phyloP scores from a whole-genome alignment of 1,140 invertebrate genomes.

The Drosophila kohkoa region DNA sequence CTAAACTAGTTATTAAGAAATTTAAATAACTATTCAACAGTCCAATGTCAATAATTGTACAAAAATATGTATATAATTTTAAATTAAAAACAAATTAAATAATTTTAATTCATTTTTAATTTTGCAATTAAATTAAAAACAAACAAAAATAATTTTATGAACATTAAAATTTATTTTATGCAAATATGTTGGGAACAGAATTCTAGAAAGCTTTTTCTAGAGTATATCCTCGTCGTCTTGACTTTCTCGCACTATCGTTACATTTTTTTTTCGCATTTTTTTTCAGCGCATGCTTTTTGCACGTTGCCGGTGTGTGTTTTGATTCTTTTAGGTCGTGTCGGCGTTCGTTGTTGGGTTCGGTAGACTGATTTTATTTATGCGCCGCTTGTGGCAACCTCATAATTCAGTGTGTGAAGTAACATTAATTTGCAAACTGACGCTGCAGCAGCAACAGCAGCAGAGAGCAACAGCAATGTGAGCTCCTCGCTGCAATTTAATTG shows the following conservation, averaged over 20 bases:
- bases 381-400: conserved; percentile 76
- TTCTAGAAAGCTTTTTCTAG: neutral
- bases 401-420: conserved; percentile 71
- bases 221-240: conserved; percentile 1
- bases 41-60: too few species aligned
- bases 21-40: too few species aligned
- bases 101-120: too few species aligned
- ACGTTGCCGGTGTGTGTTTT: conserved; percentile 34
- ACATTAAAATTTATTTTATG: too few species aligned
- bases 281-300: conserved; percentile 23
- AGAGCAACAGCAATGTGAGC: conserved; percentile 14
- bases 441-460: neutral
- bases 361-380: conserved; percentile 80
- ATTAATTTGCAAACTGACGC: conserved; percentile 59
- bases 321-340: conserved; percentile 44
- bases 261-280: conserved; percentile 23
- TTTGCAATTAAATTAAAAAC: too few species aligned
- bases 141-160: too few species aligned
- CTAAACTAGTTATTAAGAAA: too few species aligned
- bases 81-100: too few species aligned
- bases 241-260: conserved; percentile 15
- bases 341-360: conserved; percentile 24
- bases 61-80: too few species aligned
- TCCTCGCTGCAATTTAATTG: conserved; percentile 67
- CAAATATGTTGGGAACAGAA: too few species aligned